Evolutionary conservation across 2,888 invertebrate genomes (phyloP).

Genomic region (Tribolium freemani): DNA sequence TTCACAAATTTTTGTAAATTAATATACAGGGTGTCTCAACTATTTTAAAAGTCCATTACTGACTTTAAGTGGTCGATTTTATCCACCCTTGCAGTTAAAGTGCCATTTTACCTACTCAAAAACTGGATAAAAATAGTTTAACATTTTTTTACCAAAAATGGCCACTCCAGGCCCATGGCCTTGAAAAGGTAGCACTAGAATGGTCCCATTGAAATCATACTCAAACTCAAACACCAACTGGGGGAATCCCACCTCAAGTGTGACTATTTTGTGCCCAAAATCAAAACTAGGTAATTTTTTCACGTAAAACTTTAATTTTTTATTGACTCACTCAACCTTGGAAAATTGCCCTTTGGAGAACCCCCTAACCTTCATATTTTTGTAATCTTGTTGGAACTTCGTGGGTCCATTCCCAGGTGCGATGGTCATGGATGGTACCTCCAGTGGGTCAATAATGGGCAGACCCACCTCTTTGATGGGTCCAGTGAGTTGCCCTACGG

Average conservation of each 20-base stretch:
- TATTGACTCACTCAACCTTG: not conserved
- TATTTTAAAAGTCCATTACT: too few species aligned
- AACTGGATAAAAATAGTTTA: not conserved
- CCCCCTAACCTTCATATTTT: not conserved
- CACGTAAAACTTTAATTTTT: not conserved
- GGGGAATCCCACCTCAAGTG: not conserved
- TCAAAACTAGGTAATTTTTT: not conserved
- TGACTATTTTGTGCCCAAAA: not conserved
- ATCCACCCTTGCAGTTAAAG: too few species aligned
- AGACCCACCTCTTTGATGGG: constrained; percentile 6
- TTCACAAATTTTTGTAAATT: too few species aligned
- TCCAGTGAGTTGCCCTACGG: not conserved
- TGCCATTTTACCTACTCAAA: too few species aligned
- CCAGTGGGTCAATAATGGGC: constrained; percentile 1
- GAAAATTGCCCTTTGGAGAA: not conserved
- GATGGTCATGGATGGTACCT: constrained; percentile 10
- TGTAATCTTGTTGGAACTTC: not conserved
- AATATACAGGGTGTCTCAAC: too few species aligned
- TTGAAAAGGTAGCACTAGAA: constrained; percentile 3
- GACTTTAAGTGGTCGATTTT: too few species aligned
- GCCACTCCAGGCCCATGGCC: constrained; percentile 7
- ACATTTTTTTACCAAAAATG: not conserved
- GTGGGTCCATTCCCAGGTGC: constrained; percentile 8
- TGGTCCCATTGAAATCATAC: constrained; percentile 12
- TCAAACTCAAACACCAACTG: not conserved